Conservation (phyloP, 2,113 vertebrate species). For the Lophochroa leadbeateri region DNA sequence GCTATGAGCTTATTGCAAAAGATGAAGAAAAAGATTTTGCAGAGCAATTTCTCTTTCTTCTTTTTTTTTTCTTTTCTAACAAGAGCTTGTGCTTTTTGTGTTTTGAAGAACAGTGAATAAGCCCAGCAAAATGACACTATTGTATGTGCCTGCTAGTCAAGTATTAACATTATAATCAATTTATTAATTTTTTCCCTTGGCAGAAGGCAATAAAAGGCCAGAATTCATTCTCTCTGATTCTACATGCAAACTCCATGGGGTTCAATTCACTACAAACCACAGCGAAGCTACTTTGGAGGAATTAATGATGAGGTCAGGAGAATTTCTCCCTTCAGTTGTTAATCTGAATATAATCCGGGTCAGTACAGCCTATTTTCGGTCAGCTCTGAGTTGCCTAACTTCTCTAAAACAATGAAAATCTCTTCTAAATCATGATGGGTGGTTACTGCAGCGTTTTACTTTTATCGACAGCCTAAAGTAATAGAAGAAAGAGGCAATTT, state of each 20-base stretch:
- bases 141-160: neutral
- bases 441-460: neutral
- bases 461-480: neutral
- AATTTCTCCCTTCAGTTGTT: neutral
- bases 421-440: neutral
- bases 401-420: neutral
- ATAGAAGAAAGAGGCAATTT: neutral
- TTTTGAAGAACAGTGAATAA: neutral
- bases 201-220: neutral
- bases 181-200: neutral
- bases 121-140: neutral
- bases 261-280: neutral
- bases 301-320: neutral
- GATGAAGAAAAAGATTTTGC: neutral
- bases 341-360: neutral
- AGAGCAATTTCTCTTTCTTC: neutral
- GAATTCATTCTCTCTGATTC: neutral
- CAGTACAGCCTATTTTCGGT: neutral
- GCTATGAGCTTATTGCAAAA: neutral
- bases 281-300: neutral
- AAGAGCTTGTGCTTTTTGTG: neutral
- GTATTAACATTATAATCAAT: neutral
- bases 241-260: neutral
- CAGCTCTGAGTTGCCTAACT: neutral
- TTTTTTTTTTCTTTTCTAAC: fast-evolving